These are phyloP conservation scores for Yponomeuta plumbellus DNA, from an alignment of 2,888 invertebrate species.

Conservation along the genomic window DNA sequence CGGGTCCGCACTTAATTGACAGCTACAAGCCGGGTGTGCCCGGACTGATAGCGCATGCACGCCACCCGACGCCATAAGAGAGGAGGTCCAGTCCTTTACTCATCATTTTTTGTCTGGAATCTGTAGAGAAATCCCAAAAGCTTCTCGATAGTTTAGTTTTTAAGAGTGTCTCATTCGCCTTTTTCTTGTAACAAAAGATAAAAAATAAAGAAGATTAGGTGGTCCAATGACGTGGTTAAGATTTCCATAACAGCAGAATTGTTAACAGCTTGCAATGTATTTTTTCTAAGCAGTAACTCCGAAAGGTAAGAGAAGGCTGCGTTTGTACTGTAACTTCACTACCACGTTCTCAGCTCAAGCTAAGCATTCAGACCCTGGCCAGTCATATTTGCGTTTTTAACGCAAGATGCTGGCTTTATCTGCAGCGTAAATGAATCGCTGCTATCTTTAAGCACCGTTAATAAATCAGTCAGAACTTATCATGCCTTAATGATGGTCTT, in stretches of 20 bases:
- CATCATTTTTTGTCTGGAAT: too few species aligned
- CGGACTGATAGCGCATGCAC: constrained; percentile 19
- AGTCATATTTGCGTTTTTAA: constrained; percentile 5
- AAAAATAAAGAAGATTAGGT: too few species aligned
- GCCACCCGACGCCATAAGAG: constrained; percentile 3
- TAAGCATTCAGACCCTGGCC: background rate
- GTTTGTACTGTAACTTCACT: background rate
- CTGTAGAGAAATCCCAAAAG: too few species aligned
- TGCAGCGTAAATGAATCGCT: background rate
- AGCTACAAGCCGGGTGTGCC: constrained; percentile 29
- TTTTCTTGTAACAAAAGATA: too few species aligned
- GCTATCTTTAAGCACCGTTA: background rate
- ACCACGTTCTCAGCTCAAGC: background rate
- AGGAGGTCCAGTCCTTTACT: background rate
- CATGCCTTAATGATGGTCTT: too few species aligned
- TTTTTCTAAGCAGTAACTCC: too few species aligned
- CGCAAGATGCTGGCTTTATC: background rate
- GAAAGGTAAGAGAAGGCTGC: too few species aligned
- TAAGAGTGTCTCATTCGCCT: too few species aligned
- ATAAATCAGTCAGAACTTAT: background rate
- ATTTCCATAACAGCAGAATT: too few species aligned
- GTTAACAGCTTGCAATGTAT: too few species aligned
- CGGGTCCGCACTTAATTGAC: constrained; percentile 39
- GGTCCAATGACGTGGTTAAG: too few species aligned
- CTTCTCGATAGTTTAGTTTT: background rate